These are phyloP conservation scores for Nyctibius grandis DNA, from an alignment of 2,797 vertebrate genomes.

Conservation along the genomic window DNA sequence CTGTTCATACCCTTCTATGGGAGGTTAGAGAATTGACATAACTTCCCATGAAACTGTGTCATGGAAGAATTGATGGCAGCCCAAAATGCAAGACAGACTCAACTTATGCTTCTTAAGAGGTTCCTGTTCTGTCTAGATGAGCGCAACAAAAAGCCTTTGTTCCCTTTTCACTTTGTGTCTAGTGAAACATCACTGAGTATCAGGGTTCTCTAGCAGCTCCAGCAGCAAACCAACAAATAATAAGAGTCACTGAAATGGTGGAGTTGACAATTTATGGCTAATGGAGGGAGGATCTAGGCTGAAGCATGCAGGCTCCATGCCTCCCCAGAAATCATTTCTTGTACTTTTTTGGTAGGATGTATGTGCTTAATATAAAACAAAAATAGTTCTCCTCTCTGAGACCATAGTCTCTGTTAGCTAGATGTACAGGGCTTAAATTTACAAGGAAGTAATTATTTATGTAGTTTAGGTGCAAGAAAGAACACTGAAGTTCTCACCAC, in stretches of 20 bases:
- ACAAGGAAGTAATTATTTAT: background rate
- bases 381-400: background rate
- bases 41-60: background rate
- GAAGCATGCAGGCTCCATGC: background rate
- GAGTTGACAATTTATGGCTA: background rate
- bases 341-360: background rate
- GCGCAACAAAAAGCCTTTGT: background rate
- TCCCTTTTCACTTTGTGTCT: background rate
- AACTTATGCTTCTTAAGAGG: background rate
- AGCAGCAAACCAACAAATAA: background rate
- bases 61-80: background rate
- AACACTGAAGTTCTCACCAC: background rate
- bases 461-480: background rate
- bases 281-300: background rate
- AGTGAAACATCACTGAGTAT: background rate
- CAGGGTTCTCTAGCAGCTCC: background rate
- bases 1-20: fast-evolving
- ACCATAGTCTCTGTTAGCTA: background rate
- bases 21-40: background rate
- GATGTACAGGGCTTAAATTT: background rate
- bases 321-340: background rate
- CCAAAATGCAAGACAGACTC: background rate
- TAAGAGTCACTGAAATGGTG: background rate
- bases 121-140: background rate
- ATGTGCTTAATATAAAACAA: background rate